phyloP scores from a whole-genome alignment of 35 echinoderm and acorn worm genomes.

The Apostichopus californicus region DNA sequence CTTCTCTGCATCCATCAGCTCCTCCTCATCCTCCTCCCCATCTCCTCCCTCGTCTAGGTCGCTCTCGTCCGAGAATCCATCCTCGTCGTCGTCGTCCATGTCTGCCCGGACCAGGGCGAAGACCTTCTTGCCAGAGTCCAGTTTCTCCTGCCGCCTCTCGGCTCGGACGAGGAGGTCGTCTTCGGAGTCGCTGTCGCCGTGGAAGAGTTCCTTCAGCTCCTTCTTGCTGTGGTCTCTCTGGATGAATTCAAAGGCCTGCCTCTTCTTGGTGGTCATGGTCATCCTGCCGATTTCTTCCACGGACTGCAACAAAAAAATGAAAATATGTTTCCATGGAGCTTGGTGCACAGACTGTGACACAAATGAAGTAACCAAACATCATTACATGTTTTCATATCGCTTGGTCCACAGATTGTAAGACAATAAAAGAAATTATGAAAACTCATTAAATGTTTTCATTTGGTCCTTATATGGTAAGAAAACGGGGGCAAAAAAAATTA shows the following conservation, averaged over 20 bases:
- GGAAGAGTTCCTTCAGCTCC: conserved; percentile 81
- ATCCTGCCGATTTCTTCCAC: conserved; percentile 3
- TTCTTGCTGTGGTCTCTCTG: conserved; percentile 66
- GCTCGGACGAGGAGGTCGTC: conserved; percentile 71
- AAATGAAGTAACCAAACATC: too few species aligned
- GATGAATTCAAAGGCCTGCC: conserved; percentile 25
- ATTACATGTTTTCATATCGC: too few species aligned
- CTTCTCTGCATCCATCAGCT: conserved; percentile 50
- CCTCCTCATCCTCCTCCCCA: conserved; percentile 48
- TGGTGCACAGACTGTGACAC: too few species aligned
- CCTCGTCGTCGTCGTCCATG: conserved; percentile 50
- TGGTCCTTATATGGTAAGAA: too few species aligned
- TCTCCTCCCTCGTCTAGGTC: conserved; percentile 47
- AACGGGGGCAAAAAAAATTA: too few species aligned
- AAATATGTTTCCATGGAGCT: neutral
- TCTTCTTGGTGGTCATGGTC: conserved; percentile 40
- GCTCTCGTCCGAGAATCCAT: conserved; percentile 22
- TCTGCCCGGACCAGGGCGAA: neutral
- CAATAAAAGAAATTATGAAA: too few species aligned
- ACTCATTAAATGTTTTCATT: too few species aligned
- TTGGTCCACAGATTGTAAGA: too few species aligned
- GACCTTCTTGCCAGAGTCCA: conserved; percentile 31
- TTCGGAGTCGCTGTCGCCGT: conserved; percentile 77
- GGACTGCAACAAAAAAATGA: neutral
- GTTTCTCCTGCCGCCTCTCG: conserved; percentile 60